Conservation (phyloP, 2,797 vertebrate species). For the Trachurus trachurus region DNA sequence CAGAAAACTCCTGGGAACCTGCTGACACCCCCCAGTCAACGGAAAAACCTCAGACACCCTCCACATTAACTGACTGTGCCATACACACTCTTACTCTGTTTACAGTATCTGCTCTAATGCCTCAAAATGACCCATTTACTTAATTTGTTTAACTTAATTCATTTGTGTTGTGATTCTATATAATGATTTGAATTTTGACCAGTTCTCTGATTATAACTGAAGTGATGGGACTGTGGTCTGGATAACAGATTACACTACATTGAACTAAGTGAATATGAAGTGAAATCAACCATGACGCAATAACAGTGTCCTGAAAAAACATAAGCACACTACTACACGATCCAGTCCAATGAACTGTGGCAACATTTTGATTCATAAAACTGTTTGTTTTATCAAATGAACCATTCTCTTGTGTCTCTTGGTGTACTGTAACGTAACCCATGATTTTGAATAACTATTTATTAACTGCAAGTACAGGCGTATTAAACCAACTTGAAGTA, state of each 20-base stretch:
- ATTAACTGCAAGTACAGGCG: slow-evolving; percentile 4
- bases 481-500: slow-evolving; percentile 30
- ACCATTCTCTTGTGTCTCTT: background rate
- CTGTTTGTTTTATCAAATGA: background rate
- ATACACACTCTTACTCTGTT: slow-evolving; percentile 9
- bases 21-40: slow-evolving; percentile 35
- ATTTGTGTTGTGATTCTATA: slow-evolving; percentile 23
- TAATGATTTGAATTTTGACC: background rate
- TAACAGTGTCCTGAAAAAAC: slow-evolving; percentile 4
- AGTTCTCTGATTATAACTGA: slow-evolving; percentile 10
- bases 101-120: slow-evolving; percentile 34
- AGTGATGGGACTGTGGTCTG: background rate
- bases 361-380: background rate
- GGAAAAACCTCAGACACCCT: background rate
- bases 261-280: background rate
- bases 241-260: background rate
- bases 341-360: background rate
- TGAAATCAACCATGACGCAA: slow-evolving; percentile 5
- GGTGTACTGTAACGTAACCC: background rate
- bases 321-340: background rate
- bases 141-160: slow-evolving; percentile 17
- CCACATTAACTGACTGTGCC: slow-evolving; percentile 35
- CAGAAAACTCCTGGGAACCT: slow-evolving; percentile 57
- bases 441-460: slow-evolving; percentile 4
- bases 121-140: slow-evolving; percentile 5